Conservation (phyloP, 2,797 vertebrate species). For the Leptodactylus fallax region DNA sequence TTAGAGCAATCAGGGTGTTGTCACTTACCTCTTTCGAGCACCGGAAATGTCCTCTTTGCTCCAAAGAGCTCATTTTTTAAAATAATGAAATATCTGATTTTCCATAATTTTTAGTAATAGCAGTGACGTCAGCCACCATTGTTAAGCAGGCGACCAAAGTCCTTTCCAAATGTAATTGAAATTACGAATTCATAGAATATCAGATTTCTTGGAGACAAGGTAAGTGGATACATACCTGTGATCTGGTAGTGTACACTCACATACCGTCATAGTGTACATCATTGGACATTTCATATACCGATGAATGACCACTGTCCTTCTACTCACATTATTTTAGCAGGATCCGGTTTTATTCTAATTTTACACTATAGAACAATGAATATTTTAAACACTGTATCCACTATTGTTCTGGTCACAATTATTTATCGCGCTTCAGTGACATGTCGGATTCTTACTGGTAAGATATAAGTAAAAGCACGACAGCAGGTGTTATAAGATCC, state of each 20-base stretch:
- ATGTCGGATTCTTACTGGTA: slow-evolving; percentile 14
- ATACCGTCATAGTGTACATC: neutral
- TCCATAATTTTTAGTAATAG: no score
- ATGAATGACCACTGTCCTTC: neutral
- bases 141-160: neutral
- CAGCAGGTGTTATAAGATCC: slow-evolving; percentile 55
- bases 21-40: no score
- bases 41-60: no score
- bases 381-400: neutral
- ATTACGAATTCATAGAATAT: neutral
- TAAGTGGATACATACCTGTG: neutral
- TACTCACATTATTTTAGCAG: neutral
- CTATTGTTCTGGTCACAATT: neutral
- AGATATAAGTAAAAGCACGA: slow-evolving; percentile 36
- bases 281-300: neutral
- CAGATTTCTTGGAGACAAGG: neutral
- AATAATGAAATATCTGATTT: no score
- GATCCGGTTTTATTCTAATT: neutral
- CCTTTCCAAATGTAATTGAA: neutral
- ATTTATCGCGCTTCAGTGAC: neutral
- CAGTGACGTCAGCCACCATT: no score
- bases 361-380: neutral
- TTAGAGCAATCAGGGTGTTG: no score
- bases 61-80: no score
- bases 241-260: neutral